Conservation (phyloP, 2,888 invertebrate species). For the Cryptus armator region DNA sequence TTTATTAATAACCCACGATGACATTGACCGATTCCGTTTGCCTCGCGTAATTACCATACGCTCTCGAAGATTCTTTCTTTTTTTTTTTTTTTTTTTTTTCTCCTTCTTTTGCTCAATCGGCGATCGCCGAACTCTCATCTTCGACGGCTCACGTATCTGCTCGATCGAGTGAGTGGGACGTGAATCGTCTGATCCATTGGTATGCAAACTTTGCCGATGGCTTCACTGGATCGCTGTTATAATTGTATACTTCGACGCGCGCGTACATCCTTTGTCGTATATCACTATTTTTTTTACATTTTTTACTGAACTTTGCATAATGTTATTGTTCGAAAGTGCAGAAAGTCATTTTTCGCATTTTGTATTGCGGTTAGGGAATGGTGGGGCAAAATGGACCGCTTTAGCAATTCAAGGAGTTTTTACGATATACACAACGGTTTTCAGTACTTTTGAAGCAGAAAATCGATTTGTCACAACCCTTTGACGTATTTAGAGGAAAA, state of each 20-base stretch:
- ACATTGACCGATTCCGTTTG: conserved; percentile 81
- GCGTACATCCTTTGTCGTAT: conserved; percentile 2
- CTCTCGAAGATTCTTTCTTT: conserved; percentile 51
- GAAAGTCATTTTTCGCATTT: background rate
- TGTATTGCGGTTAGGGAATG: too few relatives aligned
- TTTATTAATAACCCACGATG: conserved; percentile 83
- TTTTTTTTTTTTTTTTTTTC: background rate
- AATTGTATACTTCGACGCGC: conserved; percentile 15
- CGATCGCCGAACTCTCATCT: conserved; percentile 10
- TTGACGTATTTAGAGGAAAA: too few relatives aligned
- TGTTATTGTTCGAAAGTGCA: background rate
- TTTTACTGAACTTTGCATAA: background rate
- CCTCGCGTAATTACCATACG: conserved; percentile 79
- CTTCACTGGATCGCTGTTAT: background rate
- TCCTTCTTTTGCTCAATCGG: conserved; percentile 1
- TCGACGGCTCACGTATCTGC: background rate
- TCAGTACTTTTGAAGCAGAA: too few relatives aligned
- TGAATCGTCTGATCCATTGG: background rate
- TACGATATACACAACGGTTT: too few relatives aligned
- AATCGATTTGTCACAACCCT: too few relatives aligned
- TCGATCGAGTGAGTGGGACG: conserved; percentile 25
- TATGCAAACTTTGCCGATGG: conserved; percentile 9
- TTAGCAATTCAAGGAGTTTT: too few relatives aligned
- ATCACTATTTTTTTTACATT: background rate
- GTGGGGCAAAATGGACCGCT: too few relatives aligned